phyloP scores from a whole-genome alignment of 2,797 vertebrate species.

The Lates japonicus region DNA sequence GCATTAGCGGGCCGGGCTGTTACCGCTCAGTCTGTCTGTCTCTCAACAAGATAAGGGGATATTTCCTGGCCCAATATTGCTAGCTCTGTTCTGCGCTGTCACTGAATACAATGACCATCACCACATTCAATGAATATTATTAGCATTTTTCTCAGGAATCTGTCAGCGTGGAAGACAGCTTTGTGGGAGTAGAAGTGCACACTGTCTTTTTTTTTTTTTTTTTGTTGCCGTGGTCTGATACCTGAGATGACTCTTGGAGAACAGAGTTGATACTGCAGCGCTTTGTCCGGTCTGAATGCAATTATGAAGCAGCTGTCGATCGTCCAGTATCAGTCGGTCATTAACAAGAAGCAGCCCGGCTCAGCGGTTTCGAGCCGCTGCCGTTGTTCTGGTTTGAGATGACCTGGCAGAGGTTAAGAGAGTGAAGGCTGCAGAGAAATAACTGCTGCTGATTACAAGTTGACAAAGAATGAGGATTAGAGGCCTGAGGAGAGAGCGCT shows the following conservation, averaged over 20 bases:
- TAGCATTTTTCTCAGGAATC: slow-evolving; percentile 64
- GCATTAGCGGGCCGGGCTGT: slow-evolving; percentile 49
- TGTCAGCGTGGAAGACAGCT: slow-evolving; percentile 53
- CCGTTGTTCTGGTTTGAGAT: slow-evolving; percentile 44
- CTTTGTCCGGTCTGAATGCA: slow-evolving; percentile 53
- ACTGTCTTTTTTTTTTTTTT: slow-evolving; percentile 47
- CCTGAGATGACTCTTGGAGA: slow-evolving; percentile 39
- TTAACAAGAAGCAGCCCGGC: slow-evolving; percentile 52
- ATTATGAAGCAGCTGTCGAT: slow-evolving; percentile 52
- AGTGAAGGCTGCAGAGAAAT: slow-evolving; percentile 37
- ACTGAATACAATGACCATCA: slow-evolving; percentile 70
- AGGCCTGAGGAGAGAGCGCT: slow-evolving; percentile 26
- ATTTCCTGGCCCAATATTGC: slow-evolving; percentile 63
- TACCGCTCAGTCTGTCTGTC: slow-evolving; percentile 57
- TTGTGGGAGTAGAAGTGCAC: slow-evolving; percentile 40
- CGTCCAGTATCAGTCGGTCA: slow-evolving; percentile 9
- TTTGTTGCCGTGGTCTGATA: slow-evolving; percentile 44
- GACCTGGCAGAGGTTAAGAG: slow-evolving; percentile 41
- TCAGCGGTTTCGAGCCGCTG: slow-evolving; percentile 33
- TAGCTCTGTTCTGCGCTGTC: slow-evolving; percentile 58
- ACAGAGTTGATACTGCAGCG: slow-evolving; percentile 17
- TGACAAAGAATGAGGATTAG: slow-evolving; percentile 57
- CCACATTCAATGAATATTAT: slow-evolving; percentile 75
- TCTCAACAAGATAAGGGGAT: slow-evolving; percentile 70
- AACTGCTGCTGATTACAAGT: slow-evolving; percentile 62